Evolutionary conservation across 2,888 invertebrate species (phyloP), one percentile per base, ranked within the genome.

Genomic region (Orthosia gracilis): DNA sequence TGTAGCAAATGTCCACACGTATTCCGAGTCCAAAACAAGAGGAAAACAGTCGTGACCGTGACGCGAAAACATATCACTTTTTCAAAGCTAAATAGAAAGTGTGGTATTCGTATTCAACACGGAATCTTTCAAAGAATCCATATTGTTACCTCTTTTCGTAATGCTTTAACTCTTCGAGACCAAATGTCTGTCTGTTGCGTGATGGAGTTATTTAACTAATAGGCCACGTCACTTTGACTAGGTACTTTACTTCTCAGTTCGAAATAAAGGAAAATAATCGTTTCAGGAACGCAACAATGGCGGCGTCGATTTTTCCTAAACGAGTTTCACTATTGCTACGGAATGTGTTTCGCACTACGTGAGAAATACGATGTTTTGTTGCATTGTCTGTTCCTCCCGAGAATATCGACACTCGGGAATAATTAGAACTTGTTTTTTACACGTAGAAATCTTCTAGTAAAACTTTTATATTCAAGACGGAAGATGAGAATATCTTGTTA

Each of bases 291-390:
- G 72, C 50, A 84, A 89, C 87, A 91, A 91, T 89, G 81, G 88
- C 78, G 85, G 80, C 84, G 87, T 86, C 68, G 86, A 89, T 88
- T 85, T 89, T 90, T 89, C 88, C 88, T 89, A 84, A 85, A 86
- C 79, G 78, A 88, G 90, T 92, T 92, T 92, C 92, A 89, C 92
- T 88, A 81, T 76, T 85, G 86, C 80, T 82, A 80, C 83, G 83
- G 85, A 84, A 89, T 86, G 77, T 79, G 82, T 83, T 85, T 89
- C 84, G 78, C 84, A 72, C 86, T 89, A 83, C 91, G 89, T 93
- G 93, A 81, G 93, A 93, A 90, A 78, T 63, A 70, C 74, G 68
- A 73, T 83, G 84, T 88, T 88, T 89, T 89, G 84, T 84, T 83
- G 54, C 67, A 86, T 83, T 79, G 80, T 84, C 21, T 74, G 66